Conservation (phyloP, 2,797 vertebrate species). For the Ctenopoma multispine region DNA sequence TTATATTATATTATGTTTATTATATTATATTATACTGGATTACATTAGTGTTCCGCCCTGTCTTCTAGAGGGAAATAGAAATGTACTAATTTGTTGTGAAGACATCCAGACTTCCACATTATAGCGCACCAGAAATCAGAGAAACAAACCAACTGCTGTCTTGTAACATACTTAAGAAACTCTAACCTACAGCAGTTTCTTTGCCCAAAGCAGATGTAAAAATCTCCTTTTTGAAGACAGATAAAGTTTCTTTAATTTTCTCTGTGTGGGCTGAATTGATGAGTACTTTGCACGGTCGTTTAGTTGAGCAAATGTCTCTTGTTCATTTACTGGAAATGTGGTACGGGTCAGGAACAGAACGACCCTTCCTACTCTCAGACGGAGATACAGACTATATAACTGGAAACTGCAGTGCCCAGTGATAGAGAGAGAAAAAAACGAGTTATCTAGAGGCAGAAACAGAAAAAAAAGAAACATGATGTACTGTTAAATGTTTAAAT, state of each 20-base stretch:
- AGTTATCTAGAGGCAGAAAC: background rate
- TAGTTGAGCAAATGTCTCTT: slow-evolving; percentile 21
- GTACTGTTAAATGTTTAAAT: background rate
- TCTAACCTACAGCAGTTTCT: background rate
- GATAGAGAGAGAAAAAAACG: background rate
- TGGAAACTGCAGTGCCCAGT: background rate
- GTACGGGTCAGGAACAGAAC: slow-evolving; percentile 22
- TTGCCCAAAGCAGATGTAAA: background rate
- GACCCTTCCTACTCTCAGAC: slow-evolving; percentile 1
- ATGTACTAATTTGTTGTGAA: slow-evolving; percentile 37
- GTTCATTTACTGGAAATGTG: slow-evolving; percentile 41
- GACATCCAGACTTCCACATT: slow-evolving; percentile 40
- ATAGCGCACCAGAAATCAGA: slow-evolving; percentile 7
- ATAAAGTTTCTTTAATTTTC: slow-evolving; percentile 16
- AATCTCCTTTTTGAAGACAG: background rate
- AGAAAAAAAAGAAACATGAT: background rate
- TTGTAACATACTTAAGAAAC: background rate
- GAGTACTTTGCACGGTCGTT: slow-evolving; percentile 23
- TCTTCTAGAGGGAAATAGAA: slow-evolving; percentile 31
- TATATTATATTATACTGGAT: slow-evolving; percentile 33
- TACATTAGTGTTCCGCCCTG: slow-evolving; percentile 34
- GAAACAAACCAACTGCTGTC: background rate
- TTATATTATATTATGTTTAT: slow-evolving; percentile 19
- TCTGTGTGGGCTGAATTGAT: slow-evolving; percentile 2
- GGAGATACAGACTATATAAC: background rate